Evolutionary conservation across 2,888 invertebrate genomes (phyloP), one percentile per base, ranked within the genome.

Genomic region (Tenthredo distinguenda): DNA sequence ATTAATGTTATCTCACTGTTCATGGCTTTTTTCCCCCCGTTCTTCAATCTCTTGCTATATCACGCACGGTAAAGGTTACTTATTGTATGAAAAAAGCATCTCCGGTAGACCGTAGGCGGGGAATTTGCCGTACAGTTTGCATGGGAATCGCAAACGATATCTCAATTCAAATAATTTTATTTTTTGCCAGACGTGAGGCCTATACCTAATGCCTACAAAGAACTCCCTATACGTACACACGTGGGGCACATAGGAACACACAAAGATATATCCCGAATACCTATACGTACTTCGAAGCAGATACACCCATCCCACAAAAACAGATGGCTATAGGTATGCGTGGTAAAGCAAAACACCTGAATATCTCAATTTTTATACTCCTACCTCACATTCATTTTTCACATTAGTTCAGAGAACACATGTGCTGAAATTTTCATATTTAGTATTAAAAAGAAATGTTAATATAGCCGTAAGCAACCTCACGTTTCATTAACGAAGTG

Each of bases 11-110:
- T 37, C 81, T 43, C 40, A 9, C 40, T 55, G 31, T 55, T 77
- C 50, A 18, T 55, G 77, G 21, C 77, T 50, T 34, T 55, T 15
- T 77, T 31, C 18, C 15, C 62, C 81, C 50, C 37, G 34, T 58
- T 79, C 62, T 79, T 79, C 58, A 62, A 62, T 81, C 62, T 40
- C 15, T 21, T 21, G 21, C 21, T n/a, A 74, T 43, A 74, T n/a
- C n/a, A 74, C 62, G 21, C n/a, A 21, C 62, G 81, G 43, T 81
- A 58, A 62, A 34, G 81, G 37, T 81, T 31, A 77, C 77, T 77
- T 77, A 77, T 77, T 77, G 55, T 26, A 18, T 9, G 77, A 55
- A 77, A 77, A 34, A 55, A 50, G 77, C 31, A 50, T 77, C 50
- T 21, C 50, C 50, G 31, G 50, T 55, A 34, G 77, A 77, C 77